phyloP scores from a whole-genome alignment of 1,140 invertebrate species.

The Apis laboriosa region DNA sequence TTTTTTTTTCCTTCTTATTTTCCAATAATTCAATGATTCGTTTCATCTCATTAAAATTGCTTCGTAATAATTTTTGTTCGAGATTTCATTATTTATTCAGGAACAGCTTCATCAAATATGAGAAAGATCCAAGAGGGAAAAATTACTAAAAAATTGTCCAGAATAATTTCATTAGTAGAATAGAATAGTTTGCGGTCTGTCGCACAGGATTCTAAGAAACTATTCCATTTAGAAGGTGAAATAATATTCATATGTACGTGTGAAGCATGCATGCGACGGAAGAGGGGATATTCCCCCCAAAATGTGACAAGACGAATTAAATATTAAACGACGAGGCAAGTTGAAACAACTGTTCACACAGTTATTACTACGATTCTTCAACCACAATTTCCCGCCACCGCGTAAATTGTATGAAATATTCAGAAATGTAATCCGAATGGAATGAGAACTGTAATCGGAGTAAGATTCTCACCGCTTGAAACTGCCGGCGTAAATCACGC shows the following conservation, averaged over 20 bases:
- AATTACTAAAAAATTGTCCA: background rate
- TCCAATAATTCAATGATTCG: too few species aligned
- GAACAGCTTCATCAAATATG: too few species aligned
- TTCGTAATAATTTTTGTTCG: too few species aligned
- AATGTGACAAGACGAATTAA: background rate
- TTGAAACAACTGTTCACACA: constrained; percentile 5
- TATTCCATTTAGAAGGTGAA: background rate
- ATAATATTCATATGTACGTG: background rate
- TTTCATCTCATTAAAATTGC: too few species aligned
- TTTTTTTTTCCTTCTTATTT: too few species aligned
- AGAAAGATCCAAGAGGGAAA: background rate
- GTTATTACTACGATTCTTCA: constrained; percentile 26
- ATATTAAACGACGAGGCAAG: background rate
- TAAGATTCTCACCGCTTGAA: background rate
- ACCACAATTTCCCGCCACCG: constrained; percentile 6
- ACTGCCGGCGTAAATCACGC: constrained; percentile 2
- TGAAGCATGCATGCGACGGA: too few species aligned
- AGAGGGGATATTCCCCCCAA: background rate
- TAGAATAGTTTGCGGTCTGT: too few species aligned
- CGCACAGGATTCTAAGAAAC: background rate
- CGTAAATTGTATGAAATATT: constrained; percentile 32
- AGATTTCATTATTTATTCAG: too few species aligned
- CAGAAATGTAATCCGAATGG: constrained; percentile 28
- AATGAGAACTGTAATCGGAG: constrained; percentile 29
- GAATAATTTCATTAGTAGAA: background rate